Conservation (phyloP, 2,888 invertebrate species). For the Euphydryas editha region DNA sequence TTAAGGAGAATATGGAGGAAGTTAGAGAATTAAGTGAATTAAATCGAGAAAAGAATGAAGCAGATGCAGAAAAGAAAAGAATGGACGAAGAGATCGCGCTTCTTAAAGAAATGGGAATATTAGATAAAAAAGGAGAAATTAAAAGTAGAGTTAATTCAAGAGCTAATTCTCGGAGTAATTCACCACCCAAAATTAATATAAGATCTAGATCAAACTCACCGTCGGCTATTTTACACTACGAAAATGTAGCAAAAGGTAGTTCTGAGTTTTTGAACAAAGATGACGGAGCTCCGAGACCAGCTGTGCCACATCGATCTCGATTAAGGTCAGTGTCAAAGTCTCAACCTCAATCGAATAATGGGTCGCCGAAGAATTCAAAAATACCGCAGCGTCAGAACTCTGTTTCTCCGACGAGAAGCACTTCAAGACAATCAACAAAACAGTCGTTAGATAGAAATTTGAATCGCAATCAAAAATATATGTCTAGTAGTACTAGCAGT, state of each 20-base stretch:
- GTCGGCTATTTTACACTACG: constrained; percentile 63
- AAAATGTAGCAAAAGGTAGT: constrained; percentile 57
- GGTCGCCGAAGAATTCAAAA: constrained; percentile 78
- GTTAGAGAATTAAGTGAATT: constrained; percentile 76
- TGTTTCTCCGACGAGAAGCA: constrained; percentile 68
- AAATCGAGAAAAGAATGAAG: constrained; percentile 78
- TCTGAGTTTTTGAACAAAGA: constrained; percentile 61
- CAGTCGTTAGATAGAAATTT: constrained; percentile 60
- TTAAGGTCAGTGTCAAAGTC: constrained; percentile 68
- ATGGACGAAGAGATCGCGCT: constrained; percentile 76
- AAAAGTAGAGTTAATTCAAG: constrained; percentile 59
- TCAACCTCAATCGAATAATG: constrained; percentile 75
- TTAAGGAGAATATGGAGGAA: constrained; percentile 79
- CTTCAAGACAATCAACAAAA: constrained; percentile 56
- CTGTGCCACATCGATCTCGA: constrained; percentile 65
- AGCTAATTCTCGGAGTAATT: constrained; percentile 69
- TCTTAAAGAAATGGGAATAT: constrained; percentile 75
- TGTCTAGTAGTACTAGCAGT: constrained; percentile 79
- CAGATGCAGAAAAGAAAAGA: constrained; percentile 70
- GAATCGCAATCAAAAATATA: constrained; percentile 67
- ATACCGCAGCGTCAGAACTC: constrained; percentile 78
- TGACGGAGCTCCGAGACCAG: constrained; percentile 57
- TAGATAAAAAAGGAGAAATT: constrained; percentile 63
- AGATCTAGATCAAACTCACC: constrained; percentile 77
- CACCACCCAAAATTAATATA: constrained; percentile 68